Conservation (phyloP, 2,113 vertebrate genomes). For the Bolborhynchus lineola region DNA sequence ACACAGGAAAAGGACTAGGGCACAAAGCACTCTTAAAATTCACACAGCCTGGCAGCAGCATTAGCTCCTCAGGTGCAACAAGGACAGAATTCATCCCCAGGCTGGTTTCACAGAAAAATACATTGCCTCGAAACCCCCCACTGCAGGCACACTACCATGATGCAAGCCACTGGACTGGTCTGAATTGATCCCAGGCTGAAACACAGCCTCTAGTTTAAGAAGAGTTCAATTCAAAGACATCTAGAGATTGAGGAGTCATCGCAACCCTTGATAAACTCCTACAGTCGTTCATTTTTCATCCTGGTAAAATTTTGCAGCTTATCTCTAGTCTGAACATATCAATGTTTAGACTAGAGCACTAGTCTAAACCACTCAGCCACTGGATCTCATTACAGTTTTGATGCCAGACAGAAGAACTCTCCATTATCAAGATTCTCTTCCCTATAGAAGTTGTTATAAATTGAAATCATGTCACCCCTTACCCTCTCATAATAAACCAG, state of each 20-base stretch:
- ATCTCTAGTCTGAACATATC: slow-evolving; percentile 32
- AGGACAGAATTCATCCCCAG: not conserved
- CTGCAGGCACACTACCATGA: not conserved
- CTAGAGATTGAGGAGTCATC: not conserved
- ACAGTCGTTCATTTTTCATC: slow-evolving; percentile 25
- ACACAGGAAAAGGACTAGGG: fast-evolving
- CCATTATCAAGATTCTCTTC: slow-evolving; percentile 33
- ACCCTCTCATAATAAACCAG: not conserved
- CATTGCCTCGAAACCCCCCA: not conserved
- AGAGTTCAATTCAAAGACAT: not conserved
- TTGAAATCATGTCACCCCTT: not conserved
- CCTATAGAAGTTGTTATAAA: not conserved
- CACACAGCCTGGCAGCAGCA: not conserved
- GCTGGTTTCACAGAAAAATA: not conserved
- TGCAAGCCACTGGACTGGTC: not conserved
- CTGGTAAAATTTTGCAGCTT: slow-evolving; percentile 44
- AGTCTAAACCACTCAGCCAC: too few species aligned
- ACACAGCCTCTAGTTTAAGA: not conserved
- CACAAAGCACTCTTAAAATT: not conserved
- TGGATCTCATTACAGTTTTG: slow-evolving; percentile 3
- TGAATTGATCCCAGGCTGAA: not conserved
- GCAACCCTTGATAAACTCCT: slow-evolving; percentile 9
- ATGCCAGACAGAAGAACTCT: slow-evolving; percentile 13
- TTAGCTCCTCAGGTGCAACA: not conserved
- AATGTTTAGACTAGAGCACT: too few species aligned